Conservation (phyloP, 2,888 invertebrate species). For the Sarcophaga rosellei region DNA sequence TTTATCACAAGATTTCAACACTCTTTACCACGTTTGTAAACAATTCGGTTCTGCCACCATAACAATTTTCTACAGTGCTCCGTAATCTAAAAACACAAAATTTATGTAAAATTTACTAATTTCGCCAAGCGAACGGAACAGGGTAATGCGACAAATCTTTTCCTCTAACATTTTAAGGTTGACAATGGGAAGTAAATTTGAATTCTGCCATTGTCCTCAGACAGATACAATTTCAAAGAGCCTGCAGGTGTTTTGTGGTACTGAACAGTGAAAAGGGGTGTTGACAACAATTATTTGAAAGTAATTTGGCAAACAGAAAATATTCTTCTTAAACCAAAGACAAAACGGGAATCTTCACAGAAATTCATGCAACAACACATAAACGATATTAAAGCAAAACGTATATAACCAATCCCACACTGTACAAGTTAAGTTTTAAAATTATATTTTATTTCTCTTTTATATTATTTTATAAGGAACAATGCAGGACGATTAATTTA, state of each 20-base stretch:
- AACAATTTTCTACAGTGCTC: too few species aligned
- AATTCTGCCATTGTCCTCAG: constrained; percentile 23
- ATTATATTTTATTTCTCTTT: neutral
- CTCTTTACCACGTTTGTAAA: too few species aligned
- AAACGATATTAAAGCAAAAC: neutral
- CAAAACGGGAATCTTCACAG: neutral
- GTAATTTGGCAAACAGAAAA: constrained; percentile 40
- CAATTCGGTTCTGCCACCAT: too few species aligned
- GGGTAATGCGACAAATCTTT: neutral
- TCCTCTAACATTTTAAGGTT: neutral
- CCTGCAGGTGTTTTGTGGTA: constrained; percentile 12
- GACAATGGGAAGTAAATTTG: constrained; percentile 34
- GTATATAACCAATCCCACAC: neutral
- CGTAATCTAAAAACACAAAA: too few species aligned
- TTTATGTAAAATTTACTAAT: too few species aligned
- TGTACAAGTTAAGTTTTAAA: neutral
- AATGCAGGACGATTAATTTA: too few species aligned
- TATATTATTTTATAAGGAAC: too few species aligned
- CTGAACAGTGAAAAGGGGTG: constrained; percentile 23
- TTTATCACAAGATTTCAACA: too few species aligned
- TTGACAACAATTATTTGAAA: constrained; percentile 43
- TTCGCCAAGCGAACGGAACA: constrained; percentile 9
- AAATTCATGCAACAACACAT: neutral
- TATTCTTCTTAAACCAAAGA: neutral
- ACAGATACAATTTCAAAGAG: neutral